Evolutionary conservation across 2,888 invertebrate species (phyloP), one percentile per base, ranked within the genome.

Genomic region (Coenonympha glycerion): DNA sequence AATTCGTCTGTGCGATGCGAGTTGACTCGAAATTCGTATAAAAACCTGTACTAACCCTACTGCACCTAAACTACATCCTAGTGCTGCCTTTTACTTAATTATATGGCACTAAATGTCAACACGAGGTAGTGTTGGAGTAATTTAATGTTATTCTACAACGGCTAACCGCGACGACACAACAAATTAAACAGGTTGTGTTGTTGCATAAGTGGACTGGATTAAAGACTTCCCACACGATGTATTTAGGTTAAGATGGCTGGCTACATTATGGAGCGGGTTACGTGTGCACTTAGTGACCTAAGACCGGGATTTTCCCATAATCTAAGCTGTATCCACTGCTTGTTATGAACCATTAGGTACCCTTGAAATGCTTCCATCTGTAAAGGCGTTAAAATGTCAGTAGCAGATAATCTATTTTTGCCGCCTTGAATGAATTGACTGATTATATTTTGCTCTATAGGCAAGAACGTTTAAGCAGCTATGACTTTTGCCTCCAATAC

Each of bases 171-270:
- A 34, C 16, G 33, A n/a, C 22, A 45, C 45, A 24, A 45, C 45
- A 45, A 45, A 45, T 45, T 45, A 45, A 45, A 34, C 45, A 49
- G 34, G 41, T 34, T 49, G 41, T 18, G 33, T 33, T 24, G 39
- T 41, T 49, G 48, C 41, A 26, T 36, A 49, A 49, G 41, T 42
- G 41, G 42, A 21, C 48, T 31, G 41, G 48, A 41, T 42, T 49
- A 36, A 34, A 41, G 34, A 40, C 33, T 34, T 28, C 48, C 39
- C 41, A 34, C 41, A 49, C 34, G 28, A 42, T 26, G 41, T 40
- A 36, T 42, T 49, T 49, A 24, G 45, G 33, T 33, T 45, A 45
- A 45, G 33, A 45, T 45, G 8, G 24, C 30, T 18, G 30, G 31
- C 41, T 41, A 19, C 31, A 42, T 42, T 42, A 42, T 30, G 30